Percentiles rank a stretch among this genome's conserved stretches.
Evolutionary conservation across 2,113 vertebrate species (phyloP).

Genomic region (Leucopternis melanops): DNA sequence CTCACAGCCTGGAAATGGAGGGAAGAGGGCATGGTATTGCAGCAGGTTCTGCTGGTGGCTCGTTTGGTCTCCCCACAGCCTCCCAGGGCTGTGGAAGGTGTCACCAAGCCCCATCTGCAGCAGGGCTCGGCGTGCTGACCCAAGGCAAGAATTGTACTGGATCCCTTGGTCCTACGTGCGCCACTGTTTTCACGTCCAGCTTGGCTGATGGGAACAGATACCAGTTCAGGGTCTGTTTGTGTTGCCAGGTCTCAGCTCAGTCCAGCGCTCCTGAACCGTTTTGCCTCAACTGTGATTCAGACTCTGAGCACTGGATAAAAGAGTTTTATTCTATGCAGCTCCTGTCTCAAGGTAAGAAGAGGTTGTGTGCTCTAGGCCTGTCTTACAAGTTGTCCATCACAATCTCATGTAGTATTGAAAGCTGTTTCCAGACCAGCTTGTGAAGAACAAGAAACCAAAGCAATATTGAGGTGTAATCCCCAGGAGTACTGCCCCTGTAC

Average conservation of each 20-base stretch:
- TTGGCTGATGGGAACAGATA: background rate
- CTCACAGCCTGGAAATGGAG: background rate
- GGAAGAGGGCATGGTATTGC: background rate
- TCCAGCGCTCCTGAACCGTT: accelerated
- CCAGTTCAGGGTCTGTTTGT: background rate
- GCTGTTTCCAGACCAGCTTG: background rate
- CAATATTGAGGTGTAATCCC: background rate
- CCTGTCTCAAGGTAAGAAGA: background rate
- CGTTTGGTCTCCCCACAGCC: background rate
- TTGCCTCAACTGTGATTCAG: background rate
- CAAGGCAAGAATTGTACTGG: background rate
- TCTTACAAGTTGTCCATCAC: background rate
- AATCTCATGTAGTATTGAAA: background rate
- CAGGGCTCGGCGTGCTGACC: accelerated
- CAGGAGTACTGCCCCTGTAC: background rate
- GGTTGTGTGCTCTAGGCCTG: background rate
- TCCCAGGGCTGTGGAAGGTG: background rate
- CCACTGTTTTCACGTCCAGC: accelerated
- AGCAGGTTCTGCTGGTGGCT: background rate
- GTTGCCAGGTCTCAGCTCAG: background rate
- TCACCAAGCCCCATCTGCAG: background rate
- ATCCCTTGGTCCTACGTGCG: accelerated
- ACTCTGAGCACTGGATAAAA: background rate
- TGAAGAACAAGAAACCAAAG: background rate
- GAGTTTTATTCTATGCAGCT: background rate